Conservation (phyloP, 2,888 invertebrate species). For the Adelphocoris suturalis region DNA sequence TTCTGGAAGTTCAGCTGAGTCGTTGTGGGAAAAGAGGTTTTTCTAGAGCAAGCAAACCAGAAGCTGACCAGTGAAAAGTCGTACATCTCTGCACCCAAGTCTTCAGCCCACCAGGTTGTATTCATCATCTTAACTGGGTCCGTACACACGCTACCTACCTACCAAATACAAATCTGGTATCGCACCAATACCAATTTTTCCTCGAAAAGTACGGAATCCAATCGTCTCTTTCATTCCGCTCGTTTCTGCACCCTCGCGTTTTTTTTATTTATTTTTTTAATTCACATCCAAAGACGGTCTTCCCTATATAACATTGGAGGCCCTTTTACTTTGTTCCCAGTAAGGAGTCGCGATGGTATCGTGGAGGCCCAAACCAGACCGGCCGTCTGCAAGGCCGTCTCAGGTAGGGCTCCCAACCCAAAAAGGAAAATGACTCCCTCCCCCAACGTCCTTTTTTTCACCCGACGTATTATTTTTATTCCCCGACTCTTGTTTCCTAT, state of each 20-base stretch:
- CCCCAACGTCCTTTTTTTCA: constrained; percentile 16
- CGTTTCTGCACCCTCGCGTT: neutral
- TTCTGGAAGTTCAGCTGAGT: no score
- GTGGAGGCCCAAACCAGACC: constrained; percentile 16
- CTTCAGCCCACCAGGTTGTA: no score
- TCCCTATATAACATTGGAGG: neutral
- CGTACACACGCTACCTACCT: no score
- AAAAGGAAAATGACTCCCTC: constrained; percentile 40
- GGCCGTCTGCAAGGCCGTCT: constrained; percentile 40
- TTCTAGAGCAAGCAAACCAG: no score
- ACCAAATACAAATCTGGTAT: no score
- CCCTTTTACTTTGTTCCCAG: constrained; percentile 32
- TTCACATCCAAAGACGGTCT: constrained; percentile 19
- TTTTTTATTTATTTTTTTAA: neutral
- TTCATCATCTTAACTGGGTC: no score
- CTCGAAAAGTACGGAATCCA: neutral
- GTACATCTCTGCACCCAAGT: no score
- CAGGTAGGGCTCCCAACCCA: constrained; percentile 26
- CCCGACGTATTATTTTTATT: constrained; percentile 33
- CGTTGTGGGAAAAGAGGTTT: no score
- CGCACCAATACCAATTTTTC: no score
- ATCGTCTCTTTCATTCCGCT: neutral
- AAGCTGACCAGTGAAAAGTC: no score
- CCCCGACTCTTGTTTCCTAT: constrained; percentile 13
- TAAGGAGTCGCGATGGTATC: constrained; percentile 38